These are phyloP conservation scores for Liparis tanakae DNA, from an alignment of 2,797 vertebrate species.

Conservation along the genomic window DNA sequence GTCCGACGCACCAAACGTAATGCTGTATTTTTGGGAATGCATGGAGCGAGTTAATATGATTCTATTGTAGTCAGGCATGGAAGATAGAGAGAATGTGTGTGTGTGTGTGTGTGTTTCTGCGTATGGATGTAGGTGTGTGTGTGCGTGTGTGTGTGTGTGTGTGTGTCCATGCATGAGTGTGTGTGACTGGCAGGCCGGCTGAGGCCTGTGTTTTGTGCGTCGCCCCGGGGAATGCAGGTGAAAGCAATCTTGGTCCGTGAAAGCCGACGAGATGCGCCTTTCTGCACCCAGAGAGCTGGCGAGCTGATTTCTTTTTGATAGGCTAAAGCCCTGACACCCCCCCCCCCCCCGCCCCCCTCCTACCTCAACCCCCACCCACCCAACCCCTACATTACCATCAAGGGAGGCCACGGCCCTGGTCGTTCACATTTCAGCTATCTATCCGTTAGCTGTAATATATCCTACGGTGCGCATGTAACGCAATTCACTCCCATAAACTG, in stretches of 20 bases:
- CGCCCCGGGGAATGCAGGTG: constrained; percentile 83
- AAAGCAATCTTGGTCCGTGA: constrained; percentile 84
- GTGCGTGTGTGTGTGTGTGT: constrained; percentile 38
- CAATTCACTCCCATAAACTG: constrained; percentile 16
- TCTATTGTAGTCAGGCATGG: constrained; percentile 78
- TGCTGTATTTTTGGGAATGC: constrained; percentile 73
- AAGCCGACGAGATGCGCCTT: constrained; percentile 83
- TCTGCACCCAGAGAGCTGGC: constrained; percentile 79
- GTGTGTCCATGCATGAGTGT: constrained; percentile 70
- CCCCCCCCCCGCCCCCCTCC: constrained; percentile 38
- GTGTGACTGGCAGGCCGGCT: constrained; percentile 74
- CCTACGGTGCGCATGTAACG: neutral
- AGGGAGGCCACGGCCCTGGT: constrained; percentile 43
- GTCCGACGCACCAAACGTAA: constrained; percentile 66
- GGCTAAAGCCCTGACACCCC: constrained; percentile 77
- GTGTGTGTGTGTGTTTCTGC: neutral
- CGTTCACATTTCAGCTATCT: constrained; percentile 49
- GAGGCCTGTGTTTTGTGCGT: constrained; percentile 79
- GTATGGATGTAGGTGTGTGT: neutral
- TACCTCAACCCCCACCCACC: constrained; percentile 34
- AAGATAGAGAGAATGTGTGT: constrained; percentile 61
- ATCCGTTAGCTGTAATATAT: constrained; percentile 49
- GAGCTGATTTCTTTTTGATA: constrained; percentile 85
- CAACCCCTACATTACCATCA: constrained; percentile 44
- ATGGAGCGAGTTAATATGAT: constrained; percentile 76